Evolutionary conservation across 2,113 vertebrate genomes (phyloP).

Genomic region (Peromyscus polionotus): DNA sequence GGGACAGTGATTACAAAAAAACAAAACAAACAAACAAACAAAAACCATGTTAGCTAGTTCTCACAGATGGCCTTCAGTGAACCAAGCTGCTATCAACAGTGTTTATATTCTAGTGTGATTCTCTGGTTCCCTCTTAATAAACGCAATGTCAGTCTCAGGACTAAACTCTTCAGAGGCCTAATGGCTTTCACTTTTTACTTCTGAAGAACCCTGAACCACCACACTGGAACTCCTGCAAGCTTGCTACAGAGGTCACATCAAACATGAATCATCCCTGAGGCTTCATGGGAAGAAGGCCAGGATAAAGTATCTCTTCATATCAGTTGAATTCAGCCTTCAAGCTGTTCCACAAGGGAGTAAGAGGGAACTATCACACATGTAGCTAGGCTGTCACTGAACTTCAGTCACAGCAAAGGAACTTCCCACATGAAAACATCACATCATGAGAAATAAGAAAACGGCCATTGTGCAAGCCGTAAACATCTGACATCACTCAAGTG

Average conservation of each 20-base stretch:
- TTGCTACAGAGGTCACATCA: neutral
- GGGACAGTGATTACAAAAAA: neutral
- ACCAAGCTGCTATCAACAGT: neutral
- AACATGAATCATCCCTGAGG: neutral
- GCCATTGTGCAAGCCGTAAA: neutral
- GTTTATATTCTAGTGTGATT: neutral
- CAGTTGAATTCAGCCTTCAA: neutral
- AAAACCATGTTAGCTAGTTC: neutral
- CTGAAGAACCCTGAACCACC: neutral
- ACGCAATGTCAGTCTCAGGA: neutral
- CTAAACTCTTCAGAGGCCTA: neutral
- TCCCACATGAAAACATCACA: neutral
- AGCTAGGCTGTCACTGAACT: neutral
- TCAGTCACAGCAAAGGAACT: neutral
- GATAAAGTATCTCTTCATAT: neutral
- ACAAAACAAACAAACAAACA: neutral
- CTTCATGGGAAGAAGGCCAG: neutral
- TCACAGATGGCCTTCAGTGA: conserved; percentile 11
- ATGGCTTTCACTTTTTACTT: conserved; percentile 14
- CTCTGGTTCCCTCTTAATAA: neutral
- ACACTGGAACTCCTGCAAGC: neutral
- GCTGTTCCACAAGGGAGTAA: neutral
- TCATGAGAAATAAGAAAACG: neutral
- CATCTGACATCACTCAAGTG: neutral
- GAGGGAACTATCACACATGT: neutral